phyloP scores from a whole-genome alignment of 1,140 invertebrate genomes.

The Drosophila pallidifrons region DNA sequence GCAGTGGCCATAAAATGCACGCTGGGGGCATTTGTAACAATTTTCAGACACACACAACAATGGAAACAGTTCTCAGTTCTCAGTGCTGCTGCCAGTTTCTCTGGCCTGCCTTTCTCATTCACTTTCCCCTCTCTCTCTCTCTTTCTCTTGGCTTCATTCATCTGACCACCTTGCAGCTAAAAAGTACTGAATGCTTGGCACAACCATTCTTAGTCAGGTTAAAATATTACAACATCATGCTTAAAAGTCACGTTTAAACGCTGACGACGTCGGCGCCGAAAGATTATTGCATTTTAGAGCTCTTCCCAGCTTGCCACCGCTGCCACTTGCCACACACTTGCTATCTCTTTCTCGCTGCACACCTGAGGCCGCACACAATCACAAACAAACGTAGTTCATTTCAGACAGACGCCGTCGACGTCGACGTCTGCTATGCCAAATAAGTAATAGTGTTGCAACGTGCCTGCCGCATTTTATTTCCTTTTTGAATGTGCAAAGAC shows the following conservation, averaged over 20 bases:
- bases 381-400: conserved; percentile 83
- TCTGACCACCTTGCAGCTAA: conserved; percentile 7
- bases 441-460: conserved; percentile 84
- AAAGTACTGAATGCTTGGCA: conserved; percentile 10
- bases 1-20: conserved; percentile 82
- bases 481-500: conserved; percentile 40
- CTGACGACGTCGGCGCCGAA: conserved; percentile 81
- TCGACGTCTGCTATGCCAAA: conserved; percentile 59
- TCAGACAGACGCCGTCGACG: conserved; percentile 62
- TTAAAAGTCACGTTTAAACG: conserved; percentile 83
- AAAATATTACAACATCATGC: conserved; percentile 83
- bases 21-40: conserved; percentile 83
- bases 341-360: conserved; percentile 23
- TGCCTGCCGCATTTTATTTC: conserved; percentile 83
- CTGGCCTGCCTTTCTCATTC: background rate
- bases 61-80: conserved; percentile 34
- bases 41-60: conserved; percentile 74
- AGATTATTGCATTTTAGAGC: conserved; percentile 81
- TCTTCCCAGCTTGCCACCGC: background rate
- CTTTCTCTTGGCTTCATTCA: background rate
- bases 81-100: conserved; percentile 3
- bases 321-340: background rate
- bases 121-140: background rate
- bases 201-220: conserved; percentile 74
- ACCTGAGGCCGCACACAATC: conserved; percentile 55